A percentile compares a stretch with the other conserved stretches of the same genome.
These are phyloP conservation scores for Margarornis squamiger DNA, from an alignment of 2,797 vertebrate species.

Conservation along the genomic window DNA sequence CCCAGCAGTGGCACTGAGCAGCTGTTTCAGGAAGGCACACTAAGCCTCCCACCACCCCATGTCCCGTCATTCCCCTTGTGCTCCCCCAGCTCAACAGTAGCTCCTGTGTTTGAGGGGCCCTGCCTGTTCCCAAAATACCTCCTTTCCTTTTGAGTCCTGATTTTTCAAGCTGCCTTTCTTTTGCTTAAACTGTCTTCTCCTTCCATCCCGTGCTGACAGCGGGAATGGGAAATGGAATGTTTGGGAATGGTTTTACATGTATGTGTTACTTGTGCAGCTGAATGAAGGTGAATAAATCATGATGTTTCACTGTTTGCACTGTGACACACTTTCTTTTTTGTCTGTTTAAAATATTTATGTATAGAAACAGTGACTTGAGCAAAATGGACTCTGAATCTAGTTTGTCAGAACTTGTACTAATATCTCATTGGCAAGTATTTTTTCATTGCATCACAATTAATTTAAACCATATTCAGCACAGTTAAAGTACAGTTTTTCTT, in stretches of 20 bases:
- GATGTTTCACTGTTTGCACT: not conserved
- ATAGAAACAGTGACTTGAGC: not conserved
- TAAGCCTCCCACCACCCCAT: not conserved
- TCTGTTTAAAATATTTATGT: not conserved
- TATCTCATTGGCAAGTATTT: not conserved
- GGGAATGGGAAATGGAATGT: not conserved
- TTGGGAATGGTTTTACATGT: not conserved
- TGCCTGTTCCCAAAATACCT: not conserved
- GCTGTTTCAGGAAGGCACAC: not conserved
- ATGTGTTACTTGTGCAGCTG: not conserved
- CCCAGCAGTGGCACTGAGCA: not conserved
- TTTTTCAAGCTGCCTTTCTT: not conserved
- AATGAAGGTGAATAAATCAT: not conserved
- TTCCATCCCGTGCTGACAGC: not conserved
- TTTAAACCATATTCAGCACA: not conserved
- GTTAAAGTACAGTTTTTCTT: not conserved
- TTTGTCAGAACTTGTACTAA: not conserved
- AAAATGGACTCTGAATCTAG: not conserved
- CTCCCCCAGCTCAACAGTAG: fast-evolving
- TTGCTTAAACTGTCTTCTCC: not conserved
- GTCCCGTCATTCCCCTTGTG: not conserved
- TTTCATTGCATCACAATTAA: not conserved
- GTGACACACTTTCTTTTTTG: not conserved
- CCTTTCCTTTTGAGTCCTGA: not conserved
- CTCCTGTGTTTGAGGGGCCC: not conserved